Conservation (phyloP, 2,888 invertebrate genomes). For the Eupithecia vulgata region DNA sequence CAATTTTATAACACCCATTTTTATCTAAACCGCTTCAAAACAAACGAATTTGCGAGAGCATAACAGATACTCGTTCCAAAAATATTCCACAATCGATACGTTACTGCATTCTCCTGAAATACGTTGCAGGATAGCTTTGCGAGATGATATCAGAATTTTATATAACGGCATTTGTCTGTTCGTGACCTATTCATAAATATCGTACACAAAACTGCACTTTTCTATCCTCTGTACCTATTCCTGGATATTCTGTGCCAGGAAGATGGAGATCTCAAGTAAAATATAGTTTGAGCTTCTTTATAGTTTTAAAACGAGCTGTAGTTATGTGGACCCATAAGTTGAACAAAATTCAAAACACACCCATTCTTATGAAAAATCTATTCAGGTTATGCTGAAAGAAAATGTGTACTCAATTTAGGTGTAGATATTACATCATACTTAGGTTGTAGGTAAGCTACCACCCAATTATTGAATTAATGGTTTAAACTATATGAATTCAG, state of each 20-base stretch:
- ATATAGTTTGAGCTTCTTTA: neutral
- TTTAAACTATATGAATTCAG: no score
- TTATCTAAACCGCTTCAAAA: slow-evolving; percentile 3
- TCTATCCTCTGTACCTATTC: slow-evolving; percentile 32
- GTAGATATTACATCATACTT: no score
- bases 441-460: no score
- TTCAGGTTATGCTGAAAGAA: neutral
- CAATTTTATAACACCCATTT: neutral
- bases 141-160: slow-evolving; percentile 27
- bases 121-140: slow-evolving; percentile 10
- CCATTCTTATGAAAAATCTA: neutral
- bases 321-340: neutral
- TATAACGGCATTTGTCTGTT: slow-evolving; percentile 32
- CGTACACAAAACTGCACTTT: slow-evolving; percentile 51
- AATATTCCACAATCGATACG: neutral
- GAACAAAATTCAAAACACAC: neutral
- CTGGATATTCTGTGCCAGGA: slow-evolving; percentile 17
- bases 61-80: neutral
- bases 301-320: neutral
- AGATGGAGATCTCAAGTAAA: slow-evolving; percentile 23
- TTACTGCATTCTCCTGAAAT: slow-evolving; percentile 5
- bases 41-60: neutral
- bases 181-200: slow-evolving; percentile 39
- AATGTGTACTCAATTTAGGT: neutral
- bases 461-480: no score